Base-by-base conservation (phyloP, 2,888 invertebrate species). In the Blomia tropicalis region DNA sequence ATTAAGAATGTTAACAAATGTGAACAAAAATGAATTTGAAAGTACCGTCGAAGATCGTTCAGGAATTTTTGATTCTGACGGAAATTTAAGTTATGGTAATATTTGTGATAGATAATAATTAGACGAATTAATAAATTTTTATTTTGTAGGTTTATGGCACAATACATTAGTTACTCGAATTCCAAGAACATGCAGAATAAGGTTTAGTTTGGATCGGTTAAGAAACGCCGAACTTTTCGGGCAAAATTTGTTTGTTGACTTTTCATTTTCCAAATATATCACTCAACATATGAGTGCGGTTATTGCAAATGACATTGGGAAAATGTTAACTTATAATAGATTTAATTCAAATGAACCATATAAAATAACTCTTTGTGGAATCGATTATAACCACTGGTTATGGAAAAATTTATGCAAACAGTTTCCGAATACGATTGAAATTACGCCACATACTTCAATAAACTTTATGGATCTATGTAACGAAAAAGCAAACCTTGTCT, bases 1-100 rank as follows among this genome's bases (percentile, higher is more conserved):
- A 56, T 25, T 56, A 19, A 54, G 22, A 31, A 54, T 14, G 5
- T 17, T 7, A 19, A 11, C 5, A 5, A 27, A 54, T 14, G 5
- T 11, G 22, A 19, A 19, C 4, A 54, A 5, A 4, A 56, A 23
- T 2, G 19, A 30, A 31, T 14, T 14, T 32, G 56, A 5, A 19
- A 25, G 29, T 27, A 30, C 29, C 29, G 2, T 4, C 5, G 29
- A 11, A 19, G 56, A 56, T 22, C 56, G 56, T 14, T 30, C 56
- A 19, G 56, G 56, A 19, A n/a, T 56, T 11, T 56, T 56, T 31
- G 56, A 36, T 36, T 31, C 56, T n/a, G 11, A 31, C 29, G 56
- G 56, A 2, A 36, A 56, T 56, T 56, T 56, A 56, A 29, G 2
- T n/a, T 56, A 56, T 56, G 56, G 56, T 47, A 11, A n/a, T n/a